These are phyloP conservation scores for Naso thynnoides DNA, from an alignment of 2,797 vertebrate genomes.

Conservation along the genomic window DNA sequence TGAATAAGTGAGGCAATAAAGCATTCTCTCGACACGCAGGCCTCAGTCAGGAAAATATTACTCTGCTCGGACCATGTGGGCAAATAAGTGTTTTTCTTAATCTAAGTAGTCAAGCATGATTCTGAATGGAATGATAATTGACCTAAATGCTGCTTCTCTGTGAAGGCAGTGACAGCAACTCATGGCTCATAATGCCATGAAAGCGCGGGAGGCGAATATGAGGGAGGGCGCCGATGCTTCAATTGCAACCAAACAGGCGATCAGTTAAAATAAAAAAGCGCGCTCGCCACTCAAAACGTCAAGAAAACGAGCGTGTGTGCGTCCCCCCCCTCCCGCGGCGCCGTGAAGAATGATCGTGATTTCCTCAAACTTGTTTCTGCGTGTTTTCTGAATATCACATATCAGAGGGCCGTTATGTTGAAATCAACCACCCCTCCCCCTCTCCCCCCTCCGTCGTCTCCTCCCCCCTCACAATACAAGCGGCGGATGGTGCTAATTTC, in stretches of 20 bases:
- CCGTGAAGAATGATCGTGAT: conserved; percentile 83
- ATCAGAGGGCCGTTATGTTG: conserved; percentile 78
- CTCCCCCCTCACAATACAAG: conserved; percentile 74
- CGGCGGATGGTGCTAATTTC: conserved; percentile 95
- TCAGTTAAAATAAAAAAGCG: conserved; percentile 66
- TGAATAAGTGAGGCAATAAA: conserved; percentile 84
- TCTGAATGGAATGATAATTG: conserved; percentile 73
- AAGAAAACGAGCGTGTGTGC: conserved; percentile 69
- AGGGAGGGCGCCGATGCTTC: conserved; percentile 60
- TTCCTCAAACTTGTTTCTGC: conserved; percentile 82
- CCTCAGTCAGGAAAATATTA: conserved; percentile 60
- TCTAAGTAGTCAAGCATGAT: conserved; percentile 58
- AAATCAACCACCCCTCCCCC: conserved; percentile 30
- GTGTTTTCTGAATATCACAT: conserved; percentile 76
- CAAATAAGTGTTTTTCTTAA: conserved; percentile 69
- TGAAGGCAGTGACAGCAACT: conserved; percentile 56
- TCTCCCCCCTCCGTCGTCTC: background rate
- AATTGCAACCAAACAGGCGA: conserved; percentile 64
- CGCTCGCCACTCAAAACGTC: conserved; percentile 68
- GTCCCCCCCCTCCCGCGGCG: conserved; percentile 48
- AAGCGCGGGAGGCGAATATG: conserved; percentile 53
- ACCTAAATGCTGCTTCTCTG: conserved; percentile 66
- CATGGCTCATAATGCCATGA: conserved; percentile 60
- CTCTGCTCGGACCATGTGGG: conserved; percentile 46
- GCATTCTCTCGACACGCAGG: conserved; percentile 63